These are phyloP conservation scores for Alouatta palliata DNA, from an alignment of 2,113 vertebrate species.

Conservation along the genomic window DNA sequence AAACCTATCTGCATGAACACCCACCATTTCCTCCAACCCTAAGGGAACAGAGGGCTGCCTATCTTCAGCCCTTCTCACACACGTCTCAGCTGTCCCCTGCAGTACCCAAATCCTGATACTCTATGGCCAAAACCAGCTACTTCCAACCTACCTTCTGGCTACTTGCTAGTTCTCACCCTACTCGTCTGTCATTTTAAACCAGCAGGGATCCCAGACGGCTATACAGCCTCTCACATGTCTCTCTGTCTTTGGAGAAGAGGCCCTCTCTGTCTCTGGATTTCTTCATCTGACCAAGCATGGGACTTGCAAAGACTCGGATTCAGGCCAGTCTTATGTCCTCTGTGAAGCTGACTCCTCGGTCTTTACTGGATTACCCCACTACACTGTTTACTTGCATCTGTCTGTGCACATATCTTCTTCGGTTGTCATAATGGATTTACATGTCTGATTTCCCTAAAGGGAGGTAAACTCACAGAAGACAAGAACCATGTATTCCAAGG, in stretches of 20 bases:
- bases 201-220: background rate
- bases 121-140: background rate
- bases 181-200: background rate
- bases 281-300: background rate
- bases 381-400: background rate
- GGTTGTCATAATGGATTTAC: background rate
- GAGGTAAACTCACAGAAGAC: background rate
- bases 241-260: background rate
- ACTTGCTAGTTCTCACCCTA: background rate
- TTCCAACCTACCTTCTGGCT: background rate
- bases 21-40: background rate
- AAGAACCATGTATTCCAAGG: background rate
- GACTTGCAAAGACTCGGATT: background rate
- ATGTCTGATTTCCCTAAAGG: background rate
- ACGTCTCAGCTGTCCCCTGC: background rate
- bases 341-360: background rate
- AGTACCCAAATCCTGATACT: background rate
- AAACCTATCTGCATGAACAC: background rate
- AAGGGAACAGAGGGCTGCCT: background rate
- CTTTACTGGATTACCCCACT: background rate
- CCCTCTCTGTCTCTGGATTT: background rate
- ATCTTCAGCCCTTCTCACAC: background rate
- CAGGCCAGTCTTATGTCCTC: background rate
- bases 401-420: background rate
- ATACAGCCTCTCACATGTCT: background rate